Base-by-base conservation (phyloP, 2,797 vertebrate species). In the Enoplosus armatus region DNA sequence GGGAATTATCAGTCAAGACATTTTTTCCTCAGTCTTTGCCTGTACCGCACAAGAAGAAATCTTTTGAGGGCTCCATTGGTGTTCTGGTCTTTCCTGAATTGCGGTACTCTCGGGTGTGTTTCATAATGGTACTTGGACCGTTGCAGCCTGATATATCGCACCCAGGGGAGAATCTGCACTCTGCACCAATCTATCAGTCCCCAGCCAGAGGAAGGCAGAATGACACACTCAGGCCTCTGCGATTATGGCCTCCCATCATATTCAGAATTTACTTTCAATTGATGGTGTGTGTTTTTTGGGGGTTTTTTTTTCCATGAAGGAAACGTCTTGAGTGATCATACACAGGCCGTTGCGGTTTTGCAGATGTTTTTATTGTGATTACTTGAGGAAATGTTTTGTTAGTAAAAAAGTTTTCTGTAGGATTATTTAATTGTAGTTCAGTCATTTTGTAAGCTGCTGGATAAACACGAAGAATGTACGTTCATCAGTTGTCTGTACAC, bases 381-480 rank as follows among this genome's bases (percentile, higher is more conserved):
- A 90, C 88, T 94, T 90, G 83, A 90, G 90, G 92, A 94, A 95
- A 94, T 94, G 87, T 95, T 95, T 89, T 92, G 88, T 92, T 94
- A 83, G 92, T 76, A 50, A 86, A 89, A 89, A 82, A 82, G 78
- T 85, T 82, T 82, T 75, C 69, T 85, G 55, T 75, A 62, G 39
- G 74, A 87, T 89, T 84, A 85, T 91, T 91, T 85, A 67, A 86
- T 82, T 72, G 58, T 27, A 63, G 59, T 80, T 81, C 58, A 67
- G 72, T 70, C 58, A 39, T 74, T 82, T 68, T 58, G 22, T 45
- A 39, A 73, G 65, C 69, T 61, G 75, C 85, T 84, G 69, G 59
- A 70, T 79, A 88, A 92, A 90, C 77, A 80, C 33, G 12, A 54
- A n/a, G 41, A 62, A 78, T 35, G 62, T 77, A 78, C 66, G 47